These are phyloP conservation scores for Drosophila navojoa DNA, from an alignment of 1,140 invertebrate genomes.

Conservation along the genomic window DNA sequence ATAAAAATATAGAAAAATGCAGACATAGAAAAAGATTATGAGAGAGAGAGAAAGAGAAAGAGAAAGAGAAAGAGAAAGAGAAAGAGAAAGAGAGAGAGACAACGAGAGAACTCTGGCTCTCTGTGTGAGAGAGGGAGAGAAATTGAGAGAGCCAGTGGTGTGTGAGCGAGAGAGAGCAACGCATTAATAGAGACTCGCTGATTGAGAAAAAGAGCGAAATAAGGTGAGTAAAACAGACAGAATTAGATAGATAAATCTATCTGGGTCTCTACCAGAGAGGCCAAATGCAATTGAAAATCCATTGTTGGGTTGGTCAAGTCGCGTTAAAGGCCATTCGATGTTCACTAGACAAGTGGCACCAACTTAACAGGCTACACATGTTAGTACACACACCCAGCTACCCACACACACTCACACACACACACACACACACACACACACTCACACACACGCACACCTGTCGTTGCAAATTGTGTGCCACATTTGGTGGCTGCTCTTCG, in stretches of 20 bases:
- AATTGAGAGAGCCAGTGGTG: too few relatives aligned
- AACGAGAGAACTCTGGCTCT: neutral
- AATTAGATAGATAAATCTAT: neutral
- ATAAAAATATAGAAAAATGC: too few relatives aligned
- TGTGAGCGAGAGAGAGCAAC: neutral
- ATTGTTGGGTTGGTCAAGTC: slow-evolving; percentile 23
- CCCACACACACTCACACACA: slow-evolving; percentile 12
- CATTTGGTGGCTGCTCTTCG: slow-evolving; percentile 19
- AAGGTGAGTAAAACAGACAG: neutral
- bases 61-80: too few relatives aligned
- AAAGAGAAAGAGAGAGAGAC: neutral
- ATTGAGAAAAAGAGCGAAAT: too few relatives aligned
- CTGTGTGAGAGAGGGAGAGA: neutral
- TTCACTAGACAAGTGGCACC: slow-evolving; percentile 8
- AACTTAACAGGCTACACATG: slow-evolving; percentile 15
- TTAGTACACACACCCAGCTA: slow-evolving; percentile 9
- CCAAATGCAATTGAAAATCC: neutral
- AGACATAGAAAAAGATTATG: too few relatives aligned
- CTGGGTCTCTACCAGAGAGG: too few relatives aligned
- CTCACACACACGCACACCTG: slow-evolving; percentile 37
- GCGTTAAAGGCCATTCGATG: slow-evolving; percentile 25
- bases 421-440: slow-evolving; percentile 30
- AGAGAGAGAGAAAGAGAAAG: too few relatives aligned
- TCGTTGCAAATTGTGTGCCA: slow-evolving; percentile 32
- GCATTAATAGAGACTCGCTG: too few relatives aligned